Conservation (phyloP, 2,113 vertebrate genomes). For the human region DNA sequence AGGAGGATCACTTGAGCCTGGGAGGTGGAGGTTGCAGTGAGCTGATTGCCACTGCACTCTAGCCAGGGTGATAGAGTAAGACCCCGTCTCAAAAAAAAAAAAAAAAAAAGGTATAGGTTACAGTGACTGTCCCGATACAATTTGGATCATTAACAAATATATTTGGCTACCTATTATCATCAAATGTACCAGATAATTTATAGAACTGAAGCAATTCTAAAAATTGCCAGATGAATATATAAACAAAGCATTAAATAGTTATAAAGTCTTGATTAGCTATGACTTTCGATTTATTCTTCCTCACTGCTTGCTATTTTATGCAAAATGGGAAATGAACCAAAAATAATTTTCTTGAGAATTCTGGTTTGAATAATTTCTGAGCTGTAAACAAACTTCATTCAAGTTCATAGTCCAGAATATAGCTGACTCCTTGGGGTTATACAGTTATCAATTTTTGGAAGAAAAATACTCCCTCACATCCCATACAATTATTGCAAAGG, state of each 20-base stretch:
- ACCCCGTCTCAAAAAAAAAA: too few relatives aligned
- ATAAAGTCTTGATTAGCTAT: conserved; percentile 23
- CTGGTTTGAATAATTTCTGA: conserved; percentile 38
- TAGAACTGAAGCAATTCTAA: background rate
- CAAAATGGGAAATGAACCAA: conserved; percentile 40
- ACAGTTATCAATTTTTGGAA: conserved; percentile 3
- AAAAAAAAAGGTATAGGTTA: background rate
- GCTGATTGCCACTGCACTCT: too few relatives aligned
- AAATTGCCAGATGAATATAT: background rate
- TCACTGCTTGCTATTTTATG: background rate
- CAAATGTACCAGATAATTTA: background rate
- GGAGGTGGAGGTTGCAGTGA: too few relatives aligned
- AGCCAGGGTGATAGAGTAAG: too few relatives aligned
- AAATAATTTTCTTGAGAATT: conserved; percentile 6
- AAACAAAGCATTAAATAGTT: conserved; percentile 10
- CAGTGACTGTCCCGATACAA: background rate
- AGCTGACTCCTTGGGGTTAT: background rate
- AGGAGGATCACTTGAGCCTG: too few relatives aligned
- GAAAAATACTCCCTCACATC: background rate
- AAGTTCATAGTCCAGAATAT: background rate
- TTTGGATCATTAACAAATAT: background rate
- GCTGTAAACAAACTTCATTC: conserved; percentile 43
- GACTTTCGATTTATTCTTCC: conserved; percentile 29
- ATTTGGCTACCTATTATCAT: background rate
- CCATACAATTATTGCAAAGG: background rate